Conservation (phyloP, 2,797 vertebrate species). For the Tachyglossus aculeatus region DNA sequence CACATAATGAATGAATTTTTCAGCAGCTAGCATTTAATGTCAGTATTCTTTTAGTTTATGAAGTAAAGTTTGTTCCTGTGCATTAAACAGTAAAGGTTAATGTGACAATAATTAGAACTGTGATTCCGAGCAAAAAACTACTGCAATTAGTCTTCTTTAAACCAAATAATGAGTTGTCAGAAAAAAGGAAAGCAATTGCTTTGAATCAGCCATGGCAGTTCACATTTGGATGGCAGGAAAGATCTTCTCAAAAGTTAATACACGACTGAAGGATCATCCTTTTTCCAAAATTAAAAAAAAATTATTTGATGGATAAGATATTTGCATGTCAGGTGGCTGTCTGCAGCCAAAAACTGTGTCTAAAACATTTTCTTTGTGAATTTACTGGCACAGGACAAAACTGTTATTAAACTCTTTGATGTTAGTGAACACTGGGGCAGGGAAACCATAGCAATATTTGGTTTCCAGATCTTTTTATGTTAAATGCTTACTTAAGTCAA, state of each 20-base stretch:
- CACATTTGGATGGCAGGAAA: slow-evolving; percentile 12
- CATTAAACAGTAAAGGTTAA: slow-evolving; percentile 58
- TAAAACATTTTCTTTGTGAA: too few species aligned
- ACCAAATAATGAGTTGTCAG: slow-evolving; percentile 52
- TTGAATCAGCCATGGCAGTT: slow-evolving; percentile 12
- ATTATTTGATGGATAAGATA: too few species aligned
- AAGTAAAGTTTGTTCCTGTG: slow-evolving; percentile 50
- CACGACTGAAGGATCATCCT: too few species aligned
- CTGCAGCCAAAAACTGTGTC: too few species aligned
- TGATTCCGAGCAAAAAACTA: slow-evolving; percentile 23
- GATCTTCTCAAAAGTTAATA: slow-evolving; percentile 18
- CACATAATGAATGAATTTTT: slow-evolving; percentile 30
- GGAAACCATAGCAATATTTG: too few species aligned
- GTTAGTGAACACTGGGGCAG: too few species aligned
- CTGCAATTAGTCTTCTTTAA: slow-evolving; percentile 54
- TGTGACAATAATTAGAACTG: slow-evolving; percentile 59
- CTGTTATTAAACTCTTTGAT: too few species aligned
- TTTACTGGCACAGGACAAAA: too few species aligned
- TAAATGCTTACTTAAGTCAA: too few species aligned
- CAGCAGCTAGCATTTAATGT: slow-evolving; percentile 14
- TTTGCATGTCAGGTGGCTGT: too few species aligned
- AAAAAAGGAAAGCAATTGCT: slow-evolving; percentile 32
- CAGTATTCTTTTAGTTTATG: slow-evolving; percentile 22
- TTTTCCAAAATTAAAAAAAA: too few species aligned
- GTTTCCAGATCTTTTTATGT: too few species aligned